These are phyloP conservation scores for Heliothis peltigera DNA, from an alignment of 2,888 invertebrate genomes.

Conservation along the genomic window DNA sequence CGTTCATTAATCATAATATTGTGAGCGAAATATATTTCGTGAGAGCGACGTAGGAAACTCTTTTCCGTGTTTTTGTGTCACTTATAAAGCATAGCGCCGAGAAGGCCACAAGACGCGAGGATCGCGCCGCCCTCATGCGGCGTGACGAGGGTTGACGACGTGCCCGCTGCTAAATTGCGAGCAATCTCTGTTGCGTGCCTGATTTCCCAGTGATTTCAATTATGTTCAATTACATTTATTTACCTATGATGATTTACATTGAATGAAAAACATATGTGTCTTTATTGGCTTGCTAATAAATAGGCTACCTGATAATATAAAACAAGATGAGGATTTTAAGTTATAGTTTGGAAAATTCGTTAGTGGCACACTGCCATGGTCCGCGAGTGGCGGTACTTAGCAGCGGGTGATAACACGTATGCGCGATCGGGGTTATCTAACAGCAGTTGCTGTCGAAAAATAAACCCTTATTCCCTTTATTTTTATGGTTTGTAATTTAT, in stretches of 20 bases:
- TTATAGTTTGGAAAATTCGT: no score
- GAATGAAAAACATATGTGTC: neutral
- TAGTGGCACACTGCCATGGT: no score
- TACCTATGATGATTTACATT: slow-evolving; percentile 25
- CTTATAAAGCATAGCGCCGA: slow-evolving; percentile 29
- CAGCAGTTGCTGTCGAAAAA: no score
- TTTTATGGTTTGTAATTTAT: no score
- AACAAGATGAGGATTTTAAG: neutral
- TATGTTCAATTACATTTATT: slow-evolving; percentile 35
- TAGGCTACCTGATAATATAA: neutral
- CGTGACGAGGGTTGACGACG: slow-evolving; percentile 74
- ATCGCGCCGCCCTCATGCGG: slow-evolving; percentile 56
- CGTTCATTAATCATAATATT: slow-evolving; percentile 29
- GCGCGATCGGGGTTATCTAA: no score
- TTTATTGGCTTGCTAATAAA: neutral
- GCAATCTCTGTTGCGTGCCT: slow-evolving; percentile 63
- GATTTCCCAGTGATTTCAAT: slow-evolving; percentile 63
- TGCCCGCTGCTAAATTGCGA: slow-evolving; percentile 69
- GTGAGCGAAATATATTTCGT: slow-evolving; percentile 23
- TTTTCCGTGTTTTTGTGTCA: slow-evolving; percentile 39
- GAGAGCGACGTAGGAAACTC: slow-evolving; percentile 22
- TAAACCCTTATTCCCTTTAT: no score
- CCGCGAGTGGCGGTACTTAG: no score
- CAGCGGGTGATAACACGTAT: no score
- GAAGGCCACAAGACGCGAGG: slow-evolving; percentile 41